A percentile compares a stretch with the other conserved stretches of the same genome.
phyloP scores from a whole-genome alignment of 2,113 vertebrate genomes.

The Cairina moschata region DNA sequence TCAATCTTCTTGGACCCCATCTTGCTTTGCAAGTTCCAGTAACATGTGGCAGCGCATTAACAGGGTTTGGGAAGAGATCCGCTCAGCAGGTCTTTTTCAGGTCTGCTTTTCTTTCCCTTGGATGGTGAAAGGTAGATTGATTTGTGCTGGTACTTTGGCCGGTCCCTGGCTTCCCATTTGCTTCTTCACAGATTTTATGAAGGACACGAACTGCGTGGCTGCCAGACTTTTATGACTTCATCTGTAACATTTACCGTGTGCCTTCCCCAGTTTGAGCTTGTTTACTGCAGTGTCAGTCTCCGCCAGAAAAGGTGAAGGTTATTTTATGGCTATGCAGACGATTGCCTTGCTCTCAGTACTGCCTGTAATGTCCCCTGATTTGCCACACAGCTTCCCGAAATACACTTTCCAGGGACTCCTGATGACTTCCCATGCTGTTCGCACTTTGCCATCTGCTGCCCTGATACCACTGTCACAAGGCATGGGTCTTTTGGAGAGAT shows the following conservation, averaged over 20 bases:
- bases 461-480: background rate
- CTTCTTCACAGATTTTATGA: conserved; percentile 69
- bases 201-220: conserved; percentile 50
- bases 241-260: conserved; percentile 43
- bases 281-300: conserved; percentile 57
- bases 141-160: conserved; percentile 14
- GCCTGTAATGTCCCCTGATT: conserved; percentile 32
- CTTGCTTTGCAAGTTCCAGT: background rate
- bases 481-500: conserved; percentile 14
- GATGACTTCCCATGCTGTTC: conserved; percentile 50
- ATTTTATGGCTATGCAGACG: conserved; percentile 56
- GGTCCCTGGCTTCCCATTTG: conserved; percentile 64
- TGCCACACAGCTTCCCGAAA: conserved; percentile 52
- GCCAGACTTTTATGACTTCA: conserved; percentile 74
- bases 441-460: conserved; percentile 71
- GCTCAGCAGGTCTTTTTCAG: background rate
- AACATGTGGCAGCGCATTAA: background rate
- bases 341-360: conserved; percentile 44
- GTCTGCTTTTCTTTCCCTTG: background rate
- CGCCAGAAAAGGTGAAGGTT: conserved; percentile 71
- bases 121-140: conserved; percentile 29
- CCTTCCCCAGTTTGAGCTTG: conserved; percentile 56
- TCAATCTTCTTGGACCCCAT: background rate
- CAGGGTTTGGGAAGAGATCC: background rate
- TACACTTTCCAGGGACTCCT: conserved; percentile 58